Evolutionary conservation across 2,888 invertebrate genomes (phyloP).

Genomic region (Anthophora plumipes): DNA sequence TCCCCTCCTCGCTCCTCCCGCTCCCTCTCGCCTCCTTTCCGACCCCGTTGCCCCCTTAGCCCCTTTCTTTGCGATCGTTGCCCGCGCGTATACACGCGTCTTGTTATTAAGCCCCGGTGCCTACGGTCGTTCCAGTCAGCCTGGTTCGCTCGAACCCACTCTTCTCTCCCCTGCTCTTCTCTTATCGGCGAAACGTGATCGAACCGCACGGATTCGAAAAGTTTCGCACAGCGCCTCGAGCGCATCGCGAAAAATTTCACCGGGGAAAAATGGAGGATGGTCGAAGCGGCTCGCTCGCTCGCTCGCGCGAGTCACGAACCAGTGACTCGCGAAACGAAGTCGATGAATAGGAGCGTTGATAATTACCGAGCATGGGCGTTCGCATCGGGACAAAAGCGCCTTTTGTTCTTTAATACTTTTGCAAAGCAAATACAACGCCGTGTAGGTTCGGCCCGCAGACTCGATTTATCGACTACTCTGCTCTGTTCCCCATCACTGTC

Average conservation of each 20-base stretch:
- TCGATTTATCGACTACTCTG: conserved; percentile 37
- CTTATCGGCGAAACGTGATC: conserved; percentile 41
- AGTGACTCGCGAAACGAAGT: conserved; percentile 59
- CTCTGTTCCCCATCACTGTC: conserved; percentile 25
- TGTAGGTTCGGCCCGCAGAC: conserved; percentile 10
- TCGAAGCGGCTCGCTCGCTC: conserved; percentile 9
- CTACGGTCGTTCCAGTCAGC: conserved; percentile 58
- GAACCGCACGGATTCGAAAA: background rate
- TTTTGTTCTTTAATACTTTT: conserved; percentile 58
- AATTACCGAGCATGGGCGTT: conserved; percentile 56
- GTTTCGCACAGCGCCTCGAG: background rate
- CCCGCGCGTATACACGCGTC: conserved; percentile 64
- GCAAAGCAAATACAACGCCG: conserved; percentile 48
- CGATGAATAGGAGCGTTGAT: conserved; percentile 67
- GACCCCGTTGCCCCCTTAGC: conserved; percentile 27
- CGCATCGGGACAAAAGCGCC: conserved; percentile 56
- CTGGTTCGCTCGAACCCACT: conserved; percentile 53
- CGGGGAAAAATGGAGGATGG: background rate
- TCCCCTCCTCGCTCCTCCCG: conserved; percentile 26
- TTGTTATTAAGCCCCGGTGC: conserved; percentile 68
- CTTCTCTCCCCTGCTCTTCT: background rate
- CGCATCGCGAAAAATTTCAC: conserved; percentile 18
- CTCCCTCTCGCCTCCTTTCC: conserved; percentile 9
- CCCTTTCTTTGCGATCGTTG: conserved; percentile 62
- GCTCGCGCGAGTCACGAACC: conserved; percentile 38